These are phyloP conservation scores for Sceloporus tristichus DNA, from an alignment of 2,113 vertebrate genomes.

Conservation along the genomic window DNA sequence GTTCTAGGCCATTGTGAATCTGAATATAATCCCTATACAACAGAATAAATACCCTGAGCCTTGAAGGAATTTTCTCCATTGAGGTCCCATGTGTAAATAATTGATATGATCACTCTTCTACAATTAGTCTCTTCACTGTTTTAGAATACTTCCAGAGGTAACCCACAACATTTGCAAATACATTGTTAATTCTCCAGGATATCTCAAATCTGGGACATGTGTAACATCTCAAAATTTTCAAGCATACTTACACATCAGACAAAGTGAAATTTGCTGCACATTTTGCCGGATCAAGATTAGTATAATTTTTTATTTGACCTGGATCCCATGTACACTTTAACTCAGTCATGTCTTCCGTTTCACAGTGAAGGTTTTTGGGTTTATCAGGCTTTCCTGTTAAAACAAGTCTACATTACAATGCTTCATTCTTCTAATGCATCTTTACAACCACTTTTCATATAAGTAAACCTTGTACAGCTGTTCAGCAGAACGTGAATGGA, in stretches of 20 bases:
- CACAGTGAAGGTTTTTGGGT: slow-evolving; percentile 77
- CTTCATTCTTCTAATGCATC: neutral
- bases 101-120: neutral
- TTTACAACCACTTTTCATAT: neutral
- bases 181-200: neutral
- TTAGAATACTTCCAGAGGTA: neutral
- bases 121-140: neutral
- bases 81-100: neutral
- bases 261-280: slow-evolving; percentile 56
- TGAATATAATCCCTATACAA: neutral
- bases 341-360: slow-evolving; percentile 73
- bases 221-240: neutral
- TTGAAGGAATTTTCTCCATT: neutral
- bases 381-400: slow-evolving; percentile 71
- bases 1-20: neutral
- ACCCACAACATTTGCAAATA: neutral
- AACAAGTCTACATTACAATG: neutral
- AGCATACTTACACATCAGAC: slow-evolving; percentile 70
- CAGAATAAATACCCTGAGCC: neutral
- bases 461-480: neutral
- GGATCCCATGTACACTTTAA: slow-evolving; percentile 77
- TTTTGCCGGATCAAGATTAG: neutral
- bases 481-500: no score
- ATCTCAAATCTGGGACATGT: neutral
- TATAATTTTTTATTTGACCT: slow-evolving; percentile 47